Evolutionary conservation across 2,888 invertebrate genomes (phyloP), one percentile per base, ranked within the genome.

Genomic region (Rotaria macrura): DNA sequence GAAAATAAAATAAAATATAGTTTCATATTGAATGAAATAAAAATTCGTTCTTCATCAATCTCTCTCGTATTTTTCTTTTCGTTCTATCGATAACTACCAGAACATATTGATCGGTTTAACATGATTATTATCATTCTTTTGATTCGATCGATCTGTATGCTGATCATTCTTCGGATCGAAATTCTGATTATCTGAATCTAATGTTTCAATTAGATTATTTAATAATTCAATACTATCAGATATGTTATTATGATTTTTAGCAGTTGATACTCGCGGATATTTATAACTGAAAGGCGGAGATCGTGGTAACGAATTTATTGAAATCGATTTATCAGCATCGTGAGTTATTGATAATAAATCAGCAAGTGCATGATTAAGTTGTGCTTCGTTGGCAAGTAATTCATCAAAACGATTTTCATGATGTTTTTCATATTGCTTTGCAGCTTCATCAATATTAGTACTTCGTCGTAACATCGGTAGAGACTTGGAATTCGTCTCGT

Each of bases 381-480:
- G 25, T 43, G 20, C 12, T 79, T 79, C 79, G 40, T 79, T 79
- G 9, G n/a, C 9, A 12, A 79, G 20, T 79, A 79, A 79, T 25
- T 79, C 79, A 43, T 79, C 10, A 79, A 79, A 43, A 65, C 34
- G 34, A 65, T 14, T 38, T 34, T 65, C 65, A 65, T 34, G 65
- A 34, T 34, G 65, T 65, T 65, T 65, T 17, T 20, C 29, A 3
- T 6, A 2, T 3, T 17, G 20, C 38, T 34, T 20, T 34, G 79
- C 79, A 40, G 79, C 79, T 79, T 23, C 12, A 79, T 79, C 79
- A 79, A 79, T 79, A 79, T 79, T 43, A 12, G 79, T 79, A 40
- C 79, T 25, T 79, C 79, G 40, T 79, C 43, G 25, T n/a, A n/a
- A 43, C 79, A 79, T 79, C 43, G 9, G 10, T 79, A 40, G 23